These are phyloP conservation scores for Parotia lawesii DNA, from an alignment of 2,113 vertebrate genomes.

Conservation along the genomic window DNA sequence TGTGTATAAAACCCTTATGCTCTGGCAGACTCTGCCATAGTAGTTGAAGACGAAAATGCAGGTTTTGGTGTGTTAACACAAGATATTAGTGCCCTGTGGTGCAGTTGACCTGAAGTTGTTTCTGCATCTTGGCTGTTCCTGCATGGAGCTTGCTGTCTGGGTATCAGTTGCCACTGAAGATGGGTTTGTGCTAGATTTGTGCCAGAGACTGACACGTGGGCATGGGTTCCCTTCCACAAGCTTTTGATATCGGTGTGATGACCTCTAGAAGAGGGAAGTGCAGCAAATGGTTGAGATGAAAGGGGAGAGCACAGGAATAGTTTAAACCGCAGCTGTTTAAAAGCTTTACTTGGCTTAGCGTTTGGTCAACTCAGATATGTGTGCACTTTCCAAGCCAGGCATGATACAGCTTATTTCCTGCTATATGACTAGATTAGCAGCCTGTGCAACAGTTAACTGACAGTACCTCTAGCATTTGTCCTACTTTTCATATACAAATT, in stretches of 20 bases:
- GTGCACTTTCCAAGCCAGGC: neutral
- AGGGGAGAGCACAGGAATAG: neutral
- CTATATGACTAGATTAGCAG: neutral
- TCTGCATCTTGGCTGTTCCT: neutral
- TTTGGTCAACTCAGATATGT: neutral
- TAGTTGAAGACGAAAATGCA: neutral
- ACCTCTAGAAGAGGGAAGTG: neutral
- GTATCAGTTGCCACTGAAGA: neutral
- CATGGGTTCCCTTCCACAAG: neutral
- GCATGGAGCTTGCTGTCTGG: neutral
- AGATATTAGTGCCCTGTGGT: fast-evolving
- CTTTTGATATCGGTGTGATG: neutral
- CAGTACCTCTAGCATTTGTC: neutral
- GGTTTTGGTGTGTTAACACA: neutral
- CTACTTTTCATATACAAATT: neutral
- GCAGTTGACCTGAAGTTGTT: neutral
- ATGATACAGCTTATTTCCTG: neutral
- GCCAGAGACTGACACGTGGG: neutral
- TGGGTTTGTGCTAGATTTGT: neutral
- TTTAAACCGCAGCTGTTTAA: neutral
- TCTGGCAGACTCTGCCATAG: neutral
- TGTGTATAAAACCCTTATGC: neutral
- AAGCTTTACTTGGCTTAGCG: neutral
- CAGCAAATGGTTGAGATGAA: neutral
- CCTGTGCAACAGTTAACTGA: neutral